A percentile compares a stretch with the other conserved stretches of the same genome.
These are phyloP conservation scores for Lerista edwardsae DNA, from an alignment of 2,797 vertebrate genomes.

Conservation along the genomic window DNA sequence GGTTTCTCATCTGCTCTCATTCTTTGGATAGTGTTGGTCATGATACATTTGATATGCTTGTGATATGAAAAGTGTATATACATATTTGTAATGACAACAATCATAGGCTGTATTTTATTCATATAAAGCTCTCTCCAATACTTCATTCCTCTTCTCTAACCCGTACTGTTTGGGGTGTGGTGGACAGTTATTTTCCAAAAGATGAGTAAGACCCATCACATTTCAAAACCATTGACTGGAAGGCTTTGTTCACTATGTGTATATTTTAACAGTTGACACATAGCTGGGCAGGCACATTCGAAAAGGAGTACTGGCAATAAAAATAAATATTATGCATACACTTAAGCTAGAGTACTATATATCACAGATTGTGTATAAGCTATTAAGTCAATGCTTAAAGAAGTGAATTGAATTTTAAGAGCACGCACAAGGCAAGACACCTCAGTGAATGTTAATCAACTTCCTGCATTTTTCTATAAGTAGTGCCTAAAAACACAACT, in stretches of 20 bases:
- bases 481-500: not conserved
- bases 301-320: not conserved
- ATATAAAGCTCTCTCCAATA: not conserved
- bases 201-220: not conserved
- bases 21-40: too few species aligned
- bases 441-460: conserved; percentile 5
- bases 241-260: conserved; percentile 20
- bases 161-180: not conserved
- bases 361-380: not conserved
- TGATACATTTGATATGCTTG: too few species aligned
- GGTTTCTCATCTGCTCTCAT: too few species aligned
- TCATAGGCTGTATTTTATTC: not conserved
- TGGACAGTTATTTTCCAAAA: not conserved
- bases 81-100: too few species aligned
- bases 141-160: not conserved
- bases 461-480: conserved; percentile 7
- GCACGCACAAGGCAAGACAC: conserved; percentile 16
- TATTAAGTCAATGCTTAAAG: conserved; percentile 24
- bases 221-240: not conserved
- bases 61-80: too few species aligned
- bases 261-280: conserved; percentile 9
- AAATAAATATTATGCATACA: conserved; percentile 9
- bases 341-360: conserved; percentile 2
- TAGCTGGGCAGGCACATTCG: not conserved
- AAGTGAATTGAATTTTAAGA: conserved; percentile 26